These are phyloP conservation scores for Myiagra hebetior DNA, from an alignment of 2,113 vertebrate genomes.

Conservation along the genomic window DNA sequence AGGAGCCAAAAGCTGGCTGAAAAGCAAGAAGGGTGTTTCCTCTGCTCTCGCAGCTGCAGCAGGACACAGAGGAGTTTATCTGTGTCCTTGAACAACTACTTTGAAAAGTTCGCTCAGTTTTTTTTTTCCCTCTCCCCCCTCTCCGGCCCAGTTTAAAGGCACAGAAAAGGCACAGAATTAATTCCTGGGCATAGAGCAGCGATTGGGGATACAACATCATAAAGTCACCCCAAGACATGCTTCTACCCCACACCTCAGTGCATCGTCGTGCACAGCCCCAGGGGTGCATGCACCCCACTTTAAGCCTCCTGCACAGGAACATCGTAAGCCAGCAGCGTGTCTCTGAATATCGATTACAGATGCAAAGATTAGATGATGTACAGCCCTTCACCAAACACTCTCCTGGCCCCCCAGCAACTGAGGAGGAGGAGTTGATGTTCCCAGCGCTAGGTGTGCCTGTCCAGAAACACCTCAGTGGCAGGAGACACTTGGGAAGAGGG, in stretches of 20 bases:
- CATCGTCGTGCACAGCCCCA: fast-evolving
- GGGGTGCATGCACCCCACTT: not conserved
- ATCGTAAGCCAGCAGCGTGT: not conserved
- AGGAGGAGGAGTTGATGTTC: not conserved
- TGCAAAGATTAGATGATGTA: not conserved
- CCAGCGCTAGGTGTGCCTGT: not conserved
- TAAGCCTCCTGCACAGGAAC: not conserved
- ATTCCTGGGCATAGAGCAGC: too few relatives aligned
- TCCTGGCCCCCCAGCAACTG: not conserved
- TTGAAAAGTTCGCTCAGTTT: too few relatives aligned
- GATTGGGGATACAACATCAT: too few relatives aligned
- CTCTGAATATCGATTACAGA: not conserved
- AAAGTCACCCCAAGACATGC: too few relatives aligned
- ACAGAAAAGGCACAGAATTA: too few relatives aligned
- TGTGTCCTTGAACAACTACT: too few relatives aligned
- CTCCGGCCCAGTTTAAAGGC: too few relatives aligned
- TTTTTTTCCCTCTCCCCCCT: too few relatives aligned
- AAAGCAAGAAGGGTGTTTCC: too few relatives aligned
- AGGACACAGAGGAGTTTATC: too few relatives aligned
- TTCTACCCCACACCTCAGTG: not conserved
- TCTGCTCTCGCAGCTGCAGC: too few relatives aligned
- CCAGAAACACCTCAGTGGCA: constrained; percentile 46
- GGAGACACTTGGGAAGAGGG: constrained; percentile 61
- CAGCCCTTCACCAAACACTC: not conserved
- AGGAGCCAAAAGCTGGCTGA: too few relatives aligned